Percentiles rank a stretch among this genome's conserved stretches.
Conservation (phyloP, 2,113 vertebrate species). For the Lasiurus borealis region DNA sequence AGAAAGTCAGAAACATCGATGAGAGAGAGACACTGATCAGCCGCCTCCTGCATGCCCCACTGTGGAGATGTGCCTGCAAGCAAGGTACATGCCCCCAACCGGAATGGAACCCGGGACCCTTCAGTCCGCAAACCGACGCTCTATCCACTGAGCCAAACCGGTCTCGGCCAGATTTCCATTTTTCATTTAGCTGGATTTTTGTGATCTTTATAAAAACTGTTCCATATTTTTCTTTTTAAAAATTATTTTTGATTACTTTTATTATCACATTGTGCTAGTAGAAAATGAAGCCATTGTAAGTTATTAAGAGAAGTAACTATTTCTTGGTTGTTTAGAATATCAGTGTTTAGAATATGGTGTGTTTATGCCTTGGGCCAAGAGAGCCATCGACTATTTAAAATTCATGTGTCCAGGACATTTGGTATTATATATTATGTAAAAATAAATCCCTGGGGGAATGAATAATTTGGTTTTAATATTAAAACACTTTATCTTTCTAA, state of each 20-base stretch:
- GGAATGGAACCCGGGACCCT: too few species aligned
- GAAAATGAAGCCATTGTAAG: conserved; percentile 13
- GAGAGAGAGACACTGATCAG: too few species aligned
- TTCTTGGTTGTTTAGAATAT: conserved; percentile 30
- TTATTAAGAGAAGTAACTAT: conserved; percentile 56
- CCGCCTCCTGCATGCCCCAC: too few species aligned
- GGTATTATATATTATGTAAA: conserved; percentile 35
- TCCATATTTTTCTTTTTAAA: conserved; percentile 36
- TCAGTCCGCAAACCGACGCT: too few species aligned
- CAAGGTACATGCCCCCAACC: too few species aligned
- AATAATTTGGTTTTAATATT: conserved; percentile 66
- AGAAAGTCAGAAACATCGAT: too few species aligned
- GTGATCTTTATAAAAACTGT: background rate
- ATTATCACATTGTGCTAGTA: background rate
- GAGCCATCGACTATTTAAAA: conserved; percentile 4
- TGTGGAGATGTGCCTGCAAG: too few species aligned
- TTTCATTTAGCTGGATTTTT: background rate
- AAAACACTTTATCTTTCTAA: conserved; percentile 32
- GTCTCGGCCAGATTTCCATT: background rate
- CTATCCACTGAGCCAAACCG: too few species aligned
- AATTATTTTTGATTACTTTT: conserved; percentile 52
- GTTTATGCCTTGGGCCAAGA: background rate
- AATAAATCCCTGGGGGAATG: background rate
- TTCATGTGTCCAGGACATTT: conserved; percentile 35
- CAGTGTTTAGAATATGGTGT: background rate